These are phyloP conservation scores for Phyllotreta striolata DNA, from an alignment of 2,888 invertebrate genomes.

Conservation along the genomic window DNA sequence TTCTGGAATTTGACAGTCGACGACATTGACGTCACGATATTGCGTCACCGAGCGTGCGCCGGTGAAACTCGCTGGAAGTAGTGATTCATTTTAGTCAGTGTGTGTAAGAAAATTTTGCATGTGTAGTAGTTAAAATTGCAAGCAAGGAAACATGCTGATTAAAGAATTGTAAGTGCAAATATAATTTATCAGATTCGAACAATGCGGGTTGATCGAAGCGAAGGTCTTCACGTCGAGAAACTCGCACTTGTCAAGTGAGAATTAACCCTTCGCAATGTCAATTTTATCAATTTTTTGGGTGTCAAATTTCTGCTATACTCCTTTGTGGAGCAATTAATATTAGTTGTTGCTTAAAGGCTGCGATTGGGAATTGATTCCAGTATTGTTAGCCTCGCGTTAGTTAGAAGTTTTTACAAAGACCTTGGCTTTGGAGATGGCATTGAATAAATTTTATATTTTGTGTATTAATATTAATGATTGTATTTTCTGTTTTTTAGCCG, in stretches of 20 bases:
- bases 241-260: constrained; percentile 27
- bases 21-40: constrained; percentile 67
- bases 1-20: constrained; percentile 27
- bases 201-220: background rate
- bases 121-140: constrained; percentile 45
- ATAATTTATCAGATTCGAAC: constrained; percentile 13
- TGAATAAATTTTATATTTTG: constrained; percentile 41
- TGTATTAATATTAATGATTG: constrained; percentile 53
- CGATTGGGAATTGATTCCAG: constrained; percentile 11
- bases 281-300: constrained; percentile 39
- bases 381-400: constrained; percentile 1
- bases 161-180: constrained; percentile 73
- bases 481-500: constrained; percentile 76
- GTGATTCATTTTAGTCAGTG: constrained; percentile 61
- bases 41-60: constrained; percentile 73
- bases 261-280: constrained; percentile 37
- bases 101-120: constrained; percentile 50
- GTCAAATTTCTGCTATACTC: constrained; percentile 30
- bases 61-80: constrained; percentile 63
- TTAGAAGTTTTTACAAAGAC: constrained; percentile 29
- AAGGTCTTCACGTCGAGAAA: constrained; percentile 23
- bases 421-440: constrained; percentile 42
- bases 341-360: constrained; percentile 3
- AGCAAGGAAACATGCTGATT: constrained; percentile 69
- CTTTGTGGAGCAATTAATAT: constrained; percentile 10